A percentile compares a stretch with the other conserved stretches of the same genome.
Conservation (phyloP, 2,113 vertebrate species). For the Epinephelus fuscoguttatus region DNA sequence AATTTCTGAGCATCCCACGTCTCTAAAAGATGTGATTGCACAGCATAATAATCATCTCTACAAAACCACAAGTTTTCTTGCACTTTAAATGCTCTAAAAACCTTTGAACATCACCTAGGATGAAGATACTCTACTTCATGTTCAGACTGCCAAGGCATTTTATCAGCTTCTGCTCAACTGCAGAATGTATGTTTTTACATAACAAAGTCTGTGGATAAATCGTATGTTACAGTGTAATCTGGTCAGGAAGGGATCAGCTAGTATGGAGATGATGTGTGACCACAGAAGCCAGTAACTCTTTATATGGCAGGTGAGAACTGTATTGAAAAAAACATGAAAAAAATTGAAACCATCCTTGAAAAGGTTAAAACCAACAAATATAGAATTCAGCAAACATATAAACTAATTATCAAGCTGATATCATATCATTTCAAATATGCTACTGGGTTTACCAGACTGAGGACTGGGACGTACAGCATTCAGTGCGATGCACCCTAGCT, state of each 20-base stretch:
- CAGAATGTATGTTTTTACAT: neutral
- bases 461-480: neutral
- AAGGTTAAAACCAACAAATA: neutral
- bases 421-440: neutral
- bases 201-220: neutral
- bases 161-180: neutral
- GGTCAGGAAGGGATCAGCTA: neutral
- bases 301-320: neutral
- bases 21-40: too few relatives aligned
- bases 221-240: neutral
- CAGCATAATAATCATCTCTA: too few relatives aligned
- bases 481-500: slow-evolving; percentile 10
- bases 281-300: neutral
- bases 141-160: neutral
- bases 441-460: neutral
- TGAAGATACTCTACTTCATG: neutral
- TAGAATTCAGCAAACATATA: neutral
- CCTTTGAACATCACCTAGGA: neutral
- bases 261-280: neutral
- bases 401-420: neutral
- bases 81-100: neutral
- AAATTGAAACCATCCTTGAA: neutral
- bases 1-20: too few relatives aligned
- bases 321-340: neutral
- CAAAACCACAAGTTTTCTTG: too few relatives aligned